Percentiles rank a stretch among this genome's conserved stretches.
These are phyloP conservation scores for Craniophora ligustri DNA, from an alignment of 2,888 invertebrate genomes.

Conservation along the genomic window DNA sequence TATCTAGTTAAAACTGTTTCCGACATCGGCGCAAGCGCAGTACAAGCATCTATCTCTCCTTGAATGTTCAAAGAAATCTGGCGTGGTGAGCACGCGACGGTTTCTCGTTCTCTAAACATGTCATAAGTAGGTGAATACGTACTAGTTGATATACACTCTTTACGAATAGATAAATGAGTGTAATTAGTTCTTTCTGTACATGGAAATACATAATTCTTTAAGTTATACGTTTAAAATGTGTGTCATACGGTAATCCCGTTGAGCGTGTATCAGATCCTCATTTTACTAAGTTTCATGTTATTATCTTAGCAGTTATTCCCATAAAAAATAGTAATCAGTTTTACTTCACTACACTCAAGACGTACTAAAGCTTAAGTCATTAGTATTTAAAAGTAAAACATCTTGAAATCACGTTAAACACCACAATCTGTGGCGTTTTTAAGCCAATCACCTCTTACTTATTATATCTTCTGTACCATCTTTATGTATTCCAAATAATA, in stretches of 20 bases:
- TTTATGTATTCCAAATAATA: too few species aligned
- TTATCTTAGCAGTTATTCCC: background rate
- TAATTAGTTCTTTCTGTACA: slow-evolving; percentile 43
- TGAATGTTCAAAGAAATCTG: slow-evolving; percentile 85
- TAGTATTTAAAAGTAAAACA: too few species aligned
- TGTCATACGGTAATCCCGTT: background rate
- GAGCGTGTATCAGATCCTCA: background rate
- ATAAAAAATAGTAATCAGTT: background rate
- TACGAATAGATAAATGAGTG: slow-evolving; percentile 31
- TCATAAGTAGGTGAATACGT: slow-evolving; percentile 47
- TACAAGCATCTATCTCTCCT: slow-evolving; percentile 75
- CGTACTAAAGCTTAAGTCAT: too few species aligned
- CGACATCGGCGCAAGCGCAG: slow-evolving; percentile 18
- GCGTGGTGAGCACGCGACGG: slow-evolving; percentile 77
- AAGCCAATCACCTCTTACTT: too few species aligned
- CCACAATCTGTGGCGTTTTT: too few species aligned
- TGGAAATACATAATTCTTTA: slow-evolving; percentile 26
- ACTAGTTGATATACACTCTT: slow-evolving; percentile 26
- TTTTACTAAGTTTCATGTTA: slow-evolving; percentile 19
- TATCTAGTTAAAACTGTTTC: slow-evolving; percentile 46
- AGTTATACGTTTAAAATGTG: slow-evolving; percentile 2
- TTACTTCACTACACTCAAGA: too few species aligned
- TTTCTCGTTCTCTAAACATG: slow-evolving; percentile 67
- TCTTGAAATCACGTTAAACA: too few species aligned
- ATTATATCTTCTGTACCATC: too few species aligned